Evolutionary conservation across 2,113 vertebrate species (phyloP).

Genomic region (Cairina moschata): DNA sequence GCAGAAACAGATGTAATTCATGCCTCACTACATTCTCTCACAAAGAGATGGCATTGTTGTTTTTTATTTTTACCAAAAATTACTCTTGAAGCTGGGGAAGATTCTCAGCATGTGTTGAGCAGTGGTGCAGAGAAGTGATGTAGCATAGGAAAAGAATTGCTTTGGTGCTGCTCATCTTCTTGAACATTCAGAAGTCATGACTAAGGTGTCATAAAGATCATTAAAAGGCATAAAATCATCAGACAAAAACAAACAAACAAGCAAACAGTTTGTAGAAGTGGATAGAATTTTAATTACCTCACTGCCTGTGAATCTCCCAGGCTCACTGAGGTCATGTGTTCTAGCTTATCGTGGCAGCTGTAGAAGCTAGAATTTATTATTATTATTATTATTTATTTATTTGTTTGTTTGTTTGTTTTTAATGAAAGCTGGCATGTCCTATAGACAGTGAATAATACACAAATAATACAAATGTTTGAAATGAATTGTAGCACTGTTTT

Average conservation of each 20-base stretch:
- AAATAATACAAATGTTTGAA: background rate
- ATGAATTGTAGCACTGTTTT: background rate
- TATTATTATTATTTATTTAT: background rate
- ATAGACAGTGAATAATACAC: background rate
- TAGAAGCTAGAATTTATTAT: background rate
- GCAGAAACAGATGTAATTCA: background rate
- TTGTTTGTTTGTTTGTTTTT: too few relatives aligned
- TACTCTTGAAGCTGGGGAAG: background rate
- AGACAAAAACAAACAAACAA: slow-evolving; percentile 16
- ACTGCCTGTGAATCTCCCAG: background rate
- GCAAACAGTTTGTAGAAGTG: background rate
- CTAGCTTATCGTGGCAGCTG: background rate
- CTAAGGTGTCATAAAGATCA: background rate
- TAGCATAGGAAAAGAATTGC: background rate
- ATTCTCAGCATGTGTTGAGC: background rate
- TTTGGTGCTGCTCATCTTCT: background rate
- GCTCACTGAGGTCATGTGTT: background rate
- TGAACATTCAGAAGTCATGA: background rate
- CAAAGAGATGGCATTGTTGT: background rate
- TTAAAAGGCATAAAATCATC: background rate
- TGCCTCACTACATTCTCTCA: background rate
- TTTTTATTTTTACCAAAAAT: background rate
- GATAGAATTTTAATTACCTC: background rate
- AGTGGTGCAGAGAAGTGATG: background rate
- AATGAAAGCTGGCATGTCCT: background rate